Conservation (phyloP, 1,140 invertebrate genomes). For the Pteromalus puparum region DNA sequence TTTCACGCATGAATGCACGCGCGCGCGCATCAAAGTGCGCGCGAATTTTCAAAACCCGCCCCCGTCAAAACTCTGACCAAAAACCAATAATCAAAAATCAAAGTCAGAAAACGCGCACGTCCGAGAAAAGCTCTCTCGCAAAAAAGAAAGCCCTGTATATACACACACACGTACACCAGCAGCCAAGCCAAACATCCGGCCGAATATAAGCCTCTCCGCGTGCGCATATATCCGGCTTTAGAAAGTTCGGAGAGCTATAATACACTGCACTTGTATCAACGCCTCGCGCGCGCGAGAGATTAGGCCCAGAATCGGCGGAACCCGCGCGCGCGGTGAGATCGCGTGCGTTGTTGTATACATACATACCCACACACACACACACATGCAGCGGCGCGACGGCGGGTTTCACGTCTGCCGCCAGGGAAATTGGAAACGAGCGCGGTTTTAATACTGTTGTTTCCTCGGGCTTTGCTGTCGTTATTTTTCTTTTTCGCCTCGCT, state of each 20-base stretch:
- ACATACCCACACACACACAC: background rate
- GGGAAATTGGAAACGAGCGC: conserved; percentile 60
- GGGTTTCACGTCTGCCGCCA: conserved; percentile 61
- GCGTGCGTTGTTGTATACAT: conserved; percentile 29
- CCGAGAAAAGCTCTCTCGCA: background rate
- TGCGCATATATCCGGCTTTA: conserved; percentile 5
- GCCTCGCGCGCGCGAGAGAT: background rate
- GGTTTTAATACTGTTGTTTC: conserved; percentile 4
- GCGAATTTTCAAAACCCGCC: no score
- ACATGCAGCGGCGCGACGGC: background rate
- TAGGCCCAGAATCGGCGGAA: conserved; percentile 11
- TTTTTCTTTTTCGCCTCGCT: background rate
- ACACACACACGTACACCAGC: no score
- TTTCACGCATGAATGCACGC: no score
- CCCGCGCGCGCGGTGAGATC: background rate
- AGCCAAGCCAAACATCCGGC: background rate
- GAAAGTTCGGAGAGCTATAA: background rate
- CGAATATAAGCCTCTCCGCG: background rate
- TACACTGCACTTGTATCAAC: background rate
- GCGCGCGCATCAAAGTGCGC: no score
- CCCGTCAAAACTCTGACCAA: no score
- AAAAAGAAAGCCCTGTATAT: background rate
- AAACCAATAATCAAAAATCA: no score
- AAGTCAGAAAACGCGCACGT: no score
- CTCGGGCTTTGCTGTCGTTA: background rate